Base-by-base conservation (phyloP, 2,113 vertebrate genomes). In the Xyliphius kryptos region DNA sequence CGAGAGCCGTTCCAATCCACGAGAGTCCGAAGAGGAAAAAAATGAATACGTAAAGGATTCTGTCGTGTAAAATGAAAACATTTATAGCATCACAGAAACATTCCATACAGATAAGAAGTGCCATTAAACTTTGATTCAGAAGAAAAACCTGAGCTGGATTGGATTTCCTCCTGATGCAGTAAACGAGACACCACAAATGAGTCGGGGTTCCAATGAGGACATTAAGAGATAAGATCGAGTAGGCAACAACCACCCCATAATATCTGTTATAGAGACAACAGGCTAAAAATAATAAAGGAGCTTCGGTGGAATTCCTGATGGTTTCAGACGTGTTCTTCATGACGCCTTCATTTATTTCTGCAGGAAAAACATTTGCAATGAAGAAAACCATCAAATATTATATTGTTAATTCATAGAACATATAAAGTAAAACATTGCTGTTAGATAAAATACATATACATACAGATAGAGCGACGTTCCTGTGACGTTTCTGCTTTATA, bases 1-100 rank as follows among this genome's bases (percentile, higher is more conserved):
- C 9, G 1, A 63, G 14, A 36, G 67, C 46, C 36, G 60, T 69
- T 7, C 46, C 14, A 15, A 17, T 46, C 59, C 60, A 69, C 20
- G 13, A 13, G 1, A 67, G 3, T 7, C 53, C 57, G 50, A 63
- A 32, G 20, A 52, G 13, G 41, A 63, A 40, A 40, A 7, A 2
- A 10, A 21, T 5, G 17, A 38, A 40, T 32, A 1, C 13, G 1
- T 6, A 14, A 8, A 13, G 21, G n/a, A 8, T 8, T 3, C 10
- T 3, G 54, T n/a, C 54, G 10, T 46, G 3, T 7, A 63, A 19
- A 37, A 63, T 9, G 6, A 44, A 32, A 1, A 37, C 15, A 36
- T 55, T 64, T 2, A 54, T 9, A 7, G 14, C 9, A 10, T 56
- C 53, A 9, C 50, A 10, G 38, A 21, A 7, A 21, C 46, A 46